phyloP scores from a whole-genome alignment of 2,888 invertebrate species.

The Eupithecia tripunctaria region DNA sequence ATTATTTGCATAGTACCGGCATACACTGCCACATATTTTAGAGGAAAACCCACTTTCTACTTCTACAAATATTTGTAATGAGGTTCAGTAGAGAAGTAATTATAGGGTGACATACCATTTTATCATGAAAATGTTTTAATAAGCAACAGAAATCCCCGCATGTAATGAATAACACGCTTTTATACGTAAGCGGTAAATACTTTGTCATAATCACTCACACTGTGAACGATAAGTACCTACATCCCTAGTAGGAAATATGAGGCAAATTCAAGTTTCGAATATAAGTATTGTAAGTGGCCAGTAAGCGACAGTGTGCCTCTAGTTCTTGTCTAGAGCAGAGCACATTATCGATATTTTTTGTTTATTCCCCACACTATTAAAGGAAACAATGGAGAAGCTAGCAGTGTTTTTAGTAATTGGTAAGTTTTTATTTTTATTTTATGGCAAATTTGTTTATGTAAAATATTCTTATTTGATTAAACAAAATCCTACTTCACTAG shows the following conservation, averaged over 20 bases:
- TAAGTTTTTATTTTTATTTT: constrained; percentile 47
- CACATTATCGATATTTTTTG: constrained; percentile 15
- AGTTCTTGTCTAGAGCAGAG: constrained; percentile 37
- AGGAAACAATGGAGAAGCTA: constrained; percentile 56
- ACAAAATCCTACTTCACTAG: neutral
- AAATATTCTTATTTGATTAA: neutral
- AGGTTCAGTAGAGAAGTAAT: neutral
- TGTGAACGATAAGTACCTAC: constrained; percentile 14
- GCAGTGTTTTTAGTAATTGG: constrained; percentile 57
- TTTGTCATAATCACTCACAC: constrained; percentile 6
- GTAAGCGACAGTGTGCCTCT: constrained; percentile 25
- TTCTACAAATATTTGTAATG: neutral
- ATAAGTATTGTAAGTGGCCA: constrained; percentile 17
- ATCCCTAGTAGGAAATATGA: constrained; percentile 19
- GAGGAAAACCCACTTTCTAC: neutral
- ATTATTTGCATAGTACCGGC: neutral
- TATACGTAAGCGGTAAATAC: constrained; percentile 9
- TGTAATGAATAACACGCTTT: constrained; percentile 2
- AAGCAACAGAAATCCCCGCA: neutral
- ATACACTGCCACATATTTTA: neutral
- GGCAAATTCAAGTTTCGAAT: constrained; percentile 31
- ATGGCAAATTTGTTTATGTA: neutral
- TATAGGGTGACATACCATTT: neutral
- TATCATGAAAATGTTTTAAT: constrained; percentile 1
- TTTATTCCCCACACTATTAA: neutral